Percentiles rank a stretch among this genome's conserved stretches.
These are phyloP conservation scores for Macrotus californicus DNA, from an alignment of 2,113 vertebrate genomes.

Conservation along the genomic window DNA sequence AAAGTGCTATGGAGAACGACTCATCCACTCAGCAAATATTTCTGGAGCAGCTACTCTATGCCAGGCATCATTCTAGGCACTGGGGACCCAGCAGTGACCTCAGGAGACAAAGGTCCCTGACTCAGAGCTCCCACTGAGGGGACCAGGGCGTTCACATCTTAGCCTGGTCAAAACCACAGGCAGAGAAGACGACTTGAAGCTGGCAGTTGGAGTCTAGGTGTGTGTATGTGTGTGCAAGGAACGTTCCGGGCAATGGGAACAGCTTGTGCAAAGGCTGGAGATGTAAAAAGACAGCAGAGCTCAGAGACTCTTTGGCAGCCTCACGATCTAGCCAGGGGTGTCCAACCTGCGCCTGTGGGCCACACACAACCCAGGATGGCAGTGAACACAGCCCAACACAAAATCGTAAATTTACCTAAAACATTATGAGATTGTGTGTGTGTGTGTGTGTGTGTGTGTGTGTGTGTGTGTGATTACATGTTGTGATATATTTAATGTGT, in stretches of 20 bases:
- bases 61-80: too few relatives aligned
- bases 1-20: not conserved
- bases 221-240: not conserved
- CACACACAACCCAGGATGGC: too few relatives aligned
- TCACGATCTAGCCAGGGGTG: not conserved
- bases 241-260: not conserved
- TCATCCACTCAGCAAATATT: not conserved
- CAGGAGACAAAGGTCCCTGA: not conserved
- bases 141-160: not conserved
- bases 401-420: too few relatives aligned
- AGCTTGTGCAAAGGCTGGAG: not conserved
- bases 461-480: too few relatives aligned
- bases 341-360: too few relatives aligned
- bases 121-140: not conserved
- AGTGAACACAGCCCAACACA: too few relatives aligned
- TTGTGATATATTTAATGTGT: too few relatives aligned
- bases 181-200: not conserved
- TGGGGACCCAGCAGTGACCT: not conserved
- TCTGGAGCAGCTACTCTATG: not conserved
- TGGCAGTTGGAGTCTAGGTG: not conserved
- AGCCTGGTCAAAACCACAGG: not conserved
- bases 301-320: not conserved
- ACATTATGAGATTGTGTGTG: too few relatives aligned
- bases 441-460: too few relatives aligned
- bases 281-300: not conserved